phyloP scores from a whole-genome alignment of 1,140 invertebrate species.

The Conus betulinus region DNA sequence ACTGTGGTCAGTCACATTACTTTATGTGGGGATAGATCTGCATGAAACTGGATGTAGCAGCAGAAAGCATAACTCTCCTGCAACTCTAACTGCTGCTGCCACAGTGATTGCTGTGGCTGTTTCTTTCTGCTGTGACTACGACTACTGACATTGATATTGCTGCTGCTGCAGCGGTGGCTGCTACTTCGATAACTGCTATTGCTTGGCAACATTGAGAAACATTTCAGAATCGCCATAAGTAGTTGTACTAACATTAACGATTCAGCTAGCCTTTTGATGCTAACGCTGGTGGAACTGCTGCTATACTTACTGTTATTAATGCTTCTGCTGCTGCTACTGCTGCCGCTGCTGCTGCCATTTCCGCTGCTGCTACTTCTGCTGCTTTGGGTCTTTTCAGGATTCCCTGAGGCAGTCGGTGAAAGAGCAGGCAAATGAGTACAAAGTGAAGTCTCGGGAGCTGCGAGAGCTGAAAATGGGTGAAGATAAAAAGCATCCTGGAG shows the following conservation, averaged over 20 bases:
- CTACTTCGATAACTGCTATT: no score
- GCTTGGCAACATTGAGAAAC: no score
- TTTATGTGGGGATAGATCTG: no score
- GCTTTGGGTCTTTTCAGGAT: slow-evolving; percentile 10
- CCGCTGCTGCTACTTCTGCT: background rate
- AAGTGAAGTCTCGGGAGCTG: background rate
- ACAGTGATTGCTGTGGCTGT: no score
- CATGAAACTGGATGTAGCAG: no score
- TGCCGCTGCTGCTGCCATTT: background rate
- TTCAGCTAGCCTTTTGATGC: no score
- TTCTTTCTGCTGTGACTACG: no score
- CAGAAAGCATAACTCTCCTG: background rate
- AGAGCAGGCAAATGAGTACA: slow-evolving; percentile 16
- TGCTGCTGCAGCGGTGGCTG: no score
- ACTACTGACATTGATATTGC: no score
- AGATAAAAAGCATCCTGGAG: slow-evolving; percentile 38
- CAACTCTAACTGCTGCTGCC: background rate
- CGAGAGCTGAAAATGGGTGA: slow-evolving; percentile 53
- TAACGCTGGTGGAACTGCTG: background rate
- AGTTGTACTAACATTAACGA: no score
- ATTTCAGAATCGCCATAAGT: no score
- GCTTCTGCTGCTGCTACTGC: background rate
- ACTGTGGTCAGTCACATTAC: no score
- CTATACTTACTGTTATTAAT: slow-evolving; percentile 19
- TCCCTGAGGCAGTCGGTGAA: background rate